These are phyloP conservation scores for Silurus aristotelis DNA, from an alignment of 2,797 vertebrate genomes.

Conservation along the genomic window DNA sequence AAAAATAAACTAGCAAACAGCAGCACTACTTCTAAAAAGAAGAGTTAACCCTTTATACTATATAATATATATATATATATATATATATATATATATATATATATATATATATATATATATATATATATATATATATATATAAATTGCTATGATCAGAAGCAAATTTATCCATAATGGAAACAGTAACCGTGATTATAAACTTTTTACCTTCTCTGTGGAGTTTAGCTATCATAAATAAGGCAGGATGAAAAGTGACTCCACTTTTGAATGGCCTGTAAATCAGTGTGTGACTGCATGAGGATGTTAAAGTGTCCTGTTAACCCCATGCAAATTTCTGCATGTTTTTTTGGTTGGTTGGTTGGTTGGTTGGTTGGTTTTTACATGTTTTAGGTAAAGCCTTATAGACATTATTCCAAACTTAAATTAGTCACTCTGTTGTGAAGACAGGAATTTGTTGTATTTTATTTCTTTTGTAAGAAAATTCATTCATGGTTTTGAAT, in stretches of 20 bases:
- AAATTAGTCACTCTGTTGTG: background rate
- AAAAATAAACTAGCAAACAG: background rate
- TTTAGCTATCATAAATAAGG: background rate
- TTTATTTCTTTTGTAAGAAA: background rate
- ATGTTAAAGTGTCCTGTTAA: background rate
- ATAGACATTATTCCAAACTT: background rate
- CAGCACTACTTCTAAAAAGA: background rate
- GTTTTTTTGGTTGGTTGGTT: background rate
- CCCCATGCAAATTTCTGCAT: background rate
- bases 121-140: background rate
- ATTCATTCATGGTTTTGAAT: background rate
- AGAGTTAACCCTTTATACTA: background rate
- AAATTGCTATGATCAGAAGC: background rate
- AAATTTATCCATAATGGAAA: background rate
- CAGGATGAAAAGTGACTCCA: background rate
- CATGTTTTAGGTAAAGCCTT: background rate
- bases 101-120: too few relatives aligned
- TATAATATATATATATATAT: background rate
- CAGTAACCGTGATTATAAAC: background rate
- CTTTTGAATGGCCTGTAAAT: constrained; percentile 10
- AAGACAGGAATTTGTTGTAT: background rate
- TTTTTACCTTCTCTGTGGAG: background rate
- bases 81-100: background rate
- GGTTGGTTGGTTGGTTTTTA: background rate
- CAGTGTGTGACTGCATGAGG: constrained; percentile 6